phyloP scores from a whole-genome alignment of 2,113 vertebrate species.

The Alosa alosa region DNA sequence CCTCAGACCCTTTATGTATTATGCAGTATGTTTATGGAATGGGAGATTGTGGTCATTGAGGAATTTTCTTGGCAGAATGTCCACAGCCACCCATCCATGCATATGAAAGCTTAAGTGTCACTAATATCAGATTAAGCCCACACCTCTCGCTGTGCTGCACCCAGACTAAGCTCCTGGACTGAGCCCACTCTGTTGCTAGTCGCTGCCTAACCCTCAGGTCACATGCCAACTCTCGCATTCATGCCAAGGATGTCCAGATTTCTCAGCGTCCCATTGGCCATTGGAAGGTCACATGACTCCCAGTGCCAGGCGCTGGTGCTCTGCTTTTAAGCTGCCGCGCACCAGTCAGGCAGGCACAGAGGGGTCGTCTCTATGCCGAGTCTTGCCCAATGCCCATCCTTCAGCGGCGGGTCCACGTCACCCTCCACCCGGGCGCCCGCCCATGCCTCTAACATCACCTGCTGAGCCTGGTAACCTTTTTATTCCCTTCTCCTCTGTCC shows the following conservation, averaged over 20 bases:
- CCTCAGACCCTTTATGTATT: neutral
- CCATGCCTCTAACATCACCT: conserved; percentile 74
- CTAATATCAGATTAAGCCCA: neutral
- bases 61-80: neutral
- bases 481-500: neutral
- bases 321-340: conserved; percentile 57
- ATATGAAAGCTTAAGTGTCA: neutral
- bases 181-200: conserved; percentile 6
- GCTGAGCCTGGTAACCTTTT: conserved; percentile 69
- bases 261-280: neutral
- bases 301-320: conserved; percentile 52
- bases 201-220: neutral
- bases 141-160: neutral
- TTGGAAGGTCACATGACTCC: conserved; percentile 58
- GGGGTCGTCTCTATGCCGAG: conserved; percentile 49
- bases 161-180: neutral
- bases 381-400: conserved; percentile 56
- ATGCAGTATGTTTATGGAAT: neutral
- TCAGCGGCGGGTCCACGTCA: conserved; percentile 55
- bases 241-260: conserved; percentile 4
- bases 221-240: neutral
- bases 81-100: neutral
- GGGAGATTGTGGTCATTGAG: neutral
- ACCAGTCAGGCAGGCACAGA: conserved; percentile 47
- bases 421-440: conserved; percentile 55